Conservation (phyloP, 2,797 vertebrate genomes). For the Pipistrellus kuhlii region DNA sequence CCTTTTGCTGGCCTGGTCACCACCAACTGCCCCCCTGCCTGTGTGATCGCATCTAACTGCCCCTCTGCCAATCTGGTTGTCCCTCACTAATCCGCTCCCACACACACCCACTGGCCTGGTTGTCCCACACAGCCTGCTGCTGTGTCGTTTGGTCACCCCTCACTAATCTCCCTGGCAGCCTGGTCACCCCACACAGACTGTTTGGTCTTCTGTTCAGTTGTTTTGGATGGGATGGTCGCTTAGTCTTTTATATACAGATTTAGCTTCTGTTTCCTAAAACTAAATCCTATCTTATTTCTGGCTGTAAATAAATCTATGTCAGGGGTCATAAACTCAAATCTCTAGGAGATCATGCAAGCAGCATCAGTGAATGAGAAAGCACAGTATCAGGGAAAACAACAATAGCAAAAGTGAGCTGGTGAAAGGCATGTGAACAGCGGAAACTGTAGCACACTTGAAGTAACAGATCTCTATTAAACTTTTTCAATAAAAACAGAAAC, state of each 20-base stretch:
- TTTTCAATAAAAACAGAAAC: neutral
- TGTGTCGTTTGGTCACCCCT: too few relatives aligned
- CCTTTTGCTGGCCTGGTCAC: too few relatives aligned
- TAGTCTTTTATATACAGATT: neutral
- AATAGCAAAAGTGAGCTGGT: neutral
- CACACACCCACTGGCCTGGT: too few relatives aligned
- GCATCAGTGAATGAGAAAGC: neutral
- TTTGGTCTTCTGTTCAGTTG: too few relatives aligned
- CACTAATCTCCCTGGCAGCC: too few relatives aligned
- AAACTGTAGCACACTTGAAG: neutral
- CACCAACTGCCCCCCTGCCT: too few relatives aligned
- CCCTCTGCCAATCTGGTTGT: too few relatives aligned
- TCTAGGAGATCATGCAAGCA: neutral
- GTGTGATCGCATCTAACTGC: too few relatives aligned
- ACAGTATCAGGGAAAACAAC: neutral
- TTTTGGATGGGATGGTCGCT: too few relatives aligned
- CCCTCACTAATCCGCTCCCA: too few relatives aligned
- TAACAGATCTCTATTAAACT: neutral
- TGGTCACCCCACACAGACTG: too few relatives aligned
- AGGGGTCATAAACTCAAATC: neutral
- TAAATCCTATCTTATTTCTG: neutral
- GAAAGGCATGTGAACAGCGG: neutral
- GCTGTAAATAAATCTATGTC: neutral
- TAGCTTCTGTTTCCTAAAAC: neutral
- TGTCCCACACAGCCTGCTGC: too few relatives aligned